Base-by-base conservation (phyloP, 2,888 invertebrate species). In the Pristionchus exspectatus region DNA sequence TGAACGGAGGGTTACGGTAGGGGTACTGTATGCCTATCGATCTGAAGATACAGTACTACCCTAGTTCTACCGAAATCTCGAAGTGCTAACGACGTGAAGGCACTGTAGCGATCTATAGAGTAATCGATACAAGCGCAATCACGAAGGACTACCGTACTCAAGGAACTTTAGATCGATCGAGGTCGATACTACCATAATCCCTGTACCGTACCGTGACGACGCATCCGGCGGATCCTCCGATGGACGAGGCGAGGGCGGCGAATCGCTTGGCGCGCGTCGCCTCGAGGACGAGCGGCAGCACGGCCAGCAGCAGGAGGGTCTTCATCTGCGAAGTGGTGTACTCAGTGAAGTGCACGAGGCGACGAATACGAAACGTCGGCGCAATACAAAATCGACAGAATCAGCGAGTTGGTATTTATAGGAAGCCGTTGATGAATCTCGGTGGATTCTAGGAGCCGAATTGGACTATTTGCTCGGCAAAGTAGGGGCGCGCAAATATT, bases 161-260 rank as follows among this genome's bases (percentile, higher is more conserved):
- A 44, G 9, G 44, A 44, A 3, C 44, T n/a, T n/a, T n/a, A n/a
- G n/a, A n/a, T n/a, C n/a, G n/a, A n/a, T n/a, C n/a, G n/a, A n/a
- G n/a, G n/a, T 44, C 44, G 9, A 44, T 44, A 44, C 44, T 44
- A 44, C 44, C 44, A 9, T 44, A n/a, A 44, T 14, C 38, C 69
- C 10, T 12, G 38, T 77, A 24, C 74, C 33, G 38, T 24, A 93
- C 93, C 66, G 94, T 94, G 63, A 94, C 94, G n/a, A 94, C 94
- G 90, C 94, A 94, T 87, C 94, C 94, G 77, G 93, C 92, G 44
- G 91, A 90, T 88, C 94, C 94, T 10, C 94, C 94, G 63, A 93
- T 92, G 56, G 93, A 91, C n/a, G 91, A 92, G 30, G 93, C 90
- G 86, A 88, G 56, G 30, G 93, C 91, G 85, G 93, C 92, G 90